phyloP scores from a whole-genome alignment of 2,797 vertebrate species.

The Thalassophryne amazonica region DNA sequence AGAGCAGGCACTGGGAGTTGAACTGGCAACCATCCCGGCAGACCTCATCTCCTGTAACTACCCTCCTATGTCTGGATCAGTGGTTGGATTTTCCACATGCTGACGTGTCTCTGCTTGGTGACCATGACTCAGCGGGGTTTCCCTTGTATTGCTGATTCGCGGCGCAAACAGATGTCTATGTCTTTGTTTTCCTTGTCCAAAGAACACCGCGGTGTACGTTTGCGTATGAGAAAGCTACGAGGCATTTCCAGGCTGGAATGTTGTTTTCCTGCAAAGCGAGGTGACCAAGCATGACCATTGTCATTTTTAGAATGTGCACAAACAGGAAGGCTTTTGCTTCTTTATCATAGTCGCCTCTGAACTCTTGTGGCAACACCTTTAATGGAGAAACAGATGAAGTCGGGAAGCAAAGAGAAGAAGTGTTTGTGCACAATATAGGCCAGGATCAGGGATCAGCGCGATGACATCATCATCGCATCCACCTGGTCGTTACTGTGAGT shows the following conservation, averaged over 20 bases:
- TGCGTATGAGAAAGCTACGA: slow-evolving; percentile 1
- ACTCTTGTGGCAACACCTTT: not conserved
- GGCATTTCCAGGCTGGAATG: slow-evolving; percentile 30
- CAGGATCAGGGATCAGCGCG: slow-evolving; percentile 33
- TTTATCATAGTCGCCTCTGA: not conserved
- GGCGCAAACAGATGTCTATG: not conserved
- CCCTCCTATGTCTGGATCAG: too few species aligned
- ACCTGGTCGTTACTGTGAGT: too few species aligned
- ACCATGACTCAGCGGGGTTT: slow-evolving; percentile 5
- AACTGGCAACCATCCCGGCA: too few species aligned
- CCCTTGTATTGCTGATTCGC: slow-evolving; percentile 7
- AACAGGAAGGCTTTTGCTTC: slow-evolving; percentile 58
- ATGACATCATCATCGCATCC: slow-evolving; percentile 56
- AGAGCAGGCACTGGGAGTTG: too few species aligned
- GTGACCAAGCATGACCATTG: slow-evolving; percentile 34
- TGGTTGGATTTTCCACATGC: too few species aligned
- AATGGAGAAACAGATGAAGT: too few species aligned
- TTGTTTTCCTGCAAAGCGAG: slow-evolving; percentile 28
- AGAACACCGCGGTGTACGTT: not conserved
- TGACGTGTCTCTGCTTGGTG: too few species aligned
- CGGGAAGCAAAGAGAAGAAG: not conserved
- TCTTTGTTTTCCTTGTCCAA: not conserved
- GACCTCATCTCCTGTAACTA: too few species aligned
- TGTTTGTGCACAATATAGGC: slow-evolving; percentile 30
- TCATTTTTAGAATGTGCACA: slow-evolving; percentile 38